Base-by-base conservation (phyloP, 2,113 vertebrate species). In the Mola mola region DNA sequence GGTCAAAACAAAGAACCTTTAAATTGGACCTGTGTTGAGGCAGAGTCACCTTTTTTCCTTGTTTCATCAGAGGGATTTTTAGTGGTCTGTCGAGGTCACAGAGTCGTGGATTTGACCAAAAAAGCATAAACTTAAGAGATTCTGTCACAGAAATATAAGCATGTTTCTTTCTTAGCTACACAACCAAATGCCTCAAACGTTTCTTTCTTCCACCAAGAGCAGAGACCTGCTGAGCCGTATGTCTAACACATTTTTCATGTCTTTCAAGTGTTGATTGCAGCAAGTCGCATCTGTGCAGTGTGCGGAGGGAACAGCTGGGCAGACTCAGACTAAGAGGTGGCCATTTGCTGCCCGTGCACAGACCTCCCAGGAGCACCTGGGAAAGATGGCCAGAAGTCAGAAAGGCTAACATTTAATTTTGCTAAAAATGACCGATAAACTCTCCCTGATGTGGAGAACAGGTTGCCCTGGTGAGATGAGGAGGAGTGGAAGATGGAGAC, bases 321-420 rank as follows among this genome's bases (percentile, higher is more conserved):
- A 44, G 70, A 66, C 55, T 74, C 74, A 25, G 53, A 62, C 43
- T 77, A 67, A 79, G 60, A 72, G 77, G 25, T 56, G 60, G 80
- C 79, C 74, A 88, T 87, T 90, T 89, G 66, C 77, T 76, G 67
- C 66, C 19, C 15, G 28, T 38, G 21, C 59, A 60, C 79, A 61
- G 60, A 75, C 74, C 74, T 85, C 83, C 75, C 72, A 74, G 62
- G 80, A 86, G 80, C 80, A 85, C 76, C 76, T 76, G 82, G 50
- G 53, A 72, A 60, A 67, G 58, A 81, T 65, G 72, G 71, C 80
- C 76, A 66, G 66, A 58, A 68, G 85, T 69, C 83, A 81, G 70
- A 66, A 67, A 72, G 69, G 71, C 80, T 86, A 80, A 81, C 76
- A 56, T 84, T 84, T 89, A 89, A 85, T 89, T 84, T 82, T 80